A percentile compares a stretch with the other conserved stretches of the same genome.
Conservation (phyloP, 2,797 vertebrate species). For the Spinus pinus region DNA sequence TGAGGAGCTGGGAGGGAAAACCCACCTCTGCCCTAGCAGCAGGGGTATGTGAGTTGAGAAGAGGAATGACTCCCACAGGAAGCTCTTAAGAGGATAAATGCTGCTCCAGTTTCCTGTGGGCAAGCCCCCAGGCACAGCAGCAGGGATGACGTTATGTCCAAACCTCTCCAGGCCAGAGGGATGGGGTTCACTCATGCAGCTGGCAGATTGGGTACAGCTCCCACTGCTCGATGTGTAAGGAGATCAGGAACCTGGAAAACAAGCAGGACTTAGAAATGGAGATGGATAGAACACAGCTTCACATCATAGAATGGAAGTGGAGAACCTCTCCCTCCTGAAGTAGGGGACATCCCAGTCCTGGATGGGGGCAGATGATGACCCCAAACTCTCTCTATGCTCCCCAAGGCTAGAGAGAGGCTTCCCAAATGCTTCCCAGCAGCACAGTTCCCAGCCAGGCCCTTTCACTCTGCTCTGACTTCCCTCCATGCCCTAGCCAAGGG, state of each 20-base stretch:
- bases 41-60: not conserved
- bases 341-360: not conserved
- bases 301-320: not conserved
- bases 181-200: conserved; percentile 76
- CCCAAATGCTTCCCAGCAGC: not conserved
- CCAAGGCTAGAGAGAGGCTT: not conserved
- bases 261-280: not conserved
- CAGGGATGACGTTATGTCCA: not conserved
- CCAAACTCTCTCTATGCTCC: not conserved
- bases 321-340: not conserved
- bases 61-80: not conserved
- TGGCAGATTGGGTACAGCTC: conserved; percentile 88
- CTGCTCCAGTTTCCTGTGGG: not conserved
- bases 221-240: conserved; percentile 85
- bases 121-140: not conserved
- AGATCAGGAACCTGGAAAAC: conserved; percentile 86
- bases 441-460: not conserved
- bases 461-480: not conserved
- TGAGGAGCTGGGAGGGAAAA: not conserved
- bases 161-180: no score
- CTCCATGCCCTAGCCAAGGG: not conserved
- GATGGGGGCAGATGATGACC: not conserved
- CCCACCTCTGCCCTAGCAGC: not conserved
- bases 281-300: not conserved
- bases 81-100: not conserved